phyloP scores from a whole-genome alignment of 2,797 vertebrate species.

The Simalia tracyae region DNA sequence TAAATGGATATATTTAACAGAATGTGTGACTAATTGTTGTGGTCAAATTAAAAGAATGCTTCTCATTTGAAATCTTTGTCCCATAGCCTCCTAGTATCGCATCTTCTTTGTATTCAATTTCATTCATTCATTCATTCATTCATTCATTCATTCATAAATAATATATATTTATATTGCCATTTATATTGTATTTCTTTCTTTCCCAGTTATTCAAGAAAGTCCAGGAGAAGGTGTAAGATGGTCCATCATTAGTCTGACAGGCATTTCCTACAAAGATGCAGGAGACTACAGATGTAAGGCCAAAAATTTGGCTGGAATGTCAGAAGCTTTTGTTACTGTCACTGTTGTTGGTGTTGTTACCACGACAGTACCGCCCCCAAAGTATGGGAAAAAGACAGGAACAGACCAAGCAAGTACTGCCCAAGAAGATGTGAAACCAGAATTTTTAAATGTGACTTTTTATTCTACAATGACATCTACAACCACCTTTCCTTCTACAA shows the following conservation, averaged over 20 bases:
- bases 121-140: no score
- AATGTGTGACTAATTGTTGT: neutral
- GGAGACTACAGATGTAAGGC: conserved; percentile 93
- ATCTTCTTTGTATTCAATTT: neutral
- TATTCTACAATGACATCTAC: neutral
- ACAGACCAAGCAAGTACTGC: conserved; percentile 35
- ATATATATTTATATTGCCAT: neutral
- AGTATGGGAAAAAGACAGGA: conserved; percentile 54
- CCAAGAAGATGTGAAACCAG: conserved; percentile 53
- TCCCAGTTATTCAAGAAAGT: conserved; percentile 90
- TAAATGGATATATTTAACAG: neutral
- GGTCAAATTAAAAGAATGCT: neutral
- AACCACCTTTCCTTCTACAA: neutral
- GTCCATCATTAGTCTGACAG: conserved; percentile 93
- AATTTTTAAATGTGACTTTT: conserved; percentile 24
- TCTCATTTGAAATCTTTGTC: neutral
- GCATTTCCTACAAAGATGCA: conserved; percentile 84
- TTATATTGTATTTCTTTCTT: conserved; percentile 43
- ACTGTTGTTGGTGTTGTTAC: conserved; percentile 79
- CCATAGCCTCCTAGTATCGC: neutral
- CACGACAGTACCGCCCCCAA: conserved; percentile 69
- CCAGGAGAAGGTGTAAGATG: conserved; percentile 89
- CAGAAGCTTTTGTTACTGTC: conserved; percentile 84
- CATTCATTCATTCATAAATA: neutral
- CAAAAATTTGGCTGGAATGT: conserved; percentile 88